Evolutionary conservation across 1,140 invertebrate species (phyloP).

Genomic region (Drosophila hydei): DNA sequence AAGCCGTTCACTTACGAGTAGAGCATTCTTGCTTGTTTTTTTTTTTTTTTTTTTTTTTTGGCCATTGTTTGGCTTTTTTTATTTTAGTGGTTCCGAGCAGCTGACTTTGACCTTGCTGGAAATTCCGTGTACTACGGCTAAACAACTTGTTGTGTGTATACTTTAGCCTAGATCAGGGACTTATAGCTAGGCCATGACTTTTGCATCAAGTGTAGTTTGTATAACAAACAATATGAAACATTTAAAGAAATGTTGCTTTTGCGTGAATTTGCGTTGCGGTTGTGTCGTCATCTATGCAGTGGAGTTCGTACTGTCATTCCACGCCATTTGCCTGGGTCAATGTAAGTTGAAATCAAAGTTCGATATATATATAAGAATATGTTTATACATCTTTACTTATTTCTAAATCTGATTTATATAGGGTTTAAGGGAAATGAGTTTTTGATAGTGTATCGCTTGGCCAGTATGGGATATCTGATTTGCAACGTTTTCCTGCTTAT

Average conservation of each 20-base stretch:
- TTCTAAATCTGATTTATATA: background rate
- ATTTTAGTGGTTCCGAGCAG: slow-evolving; percentile 53
- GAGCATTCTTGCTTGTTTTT: slow-evolving; percentile 6
- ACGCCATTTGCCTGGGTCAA: slow-evolving; percentile 42
- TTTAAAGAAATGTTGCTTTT: slow-evolving; percentile 21
- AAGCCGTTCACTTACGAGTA: too few relatives aligned
- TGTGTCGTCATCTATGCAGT: slow-evolving; percentile 12
- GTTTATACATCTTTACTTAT: too few relatives aligned
- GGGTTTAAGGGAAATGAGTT: background rate
- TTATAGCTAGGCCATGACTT: slow-evolving; percentile 42
- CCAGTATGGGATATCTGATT: slow-evolving; percentile 40
- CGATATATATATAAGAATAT: background rate
- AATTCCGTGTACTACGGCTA: slow-evolving; percentile 16
- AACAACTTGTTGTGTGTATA: slow-evolving; percentile 26
- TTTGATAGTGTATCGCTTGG: slow-evolving; percentile 14
- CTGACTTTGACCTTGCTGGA: slow-evolving; percentile 63
- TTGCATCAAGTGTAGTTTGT: background rate
- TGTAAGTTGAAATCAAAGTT: slow-evolving; percentile 32
- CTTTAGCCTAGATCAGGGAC: slow-evolving; percentile 18
- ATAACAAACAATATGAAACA: background rate
- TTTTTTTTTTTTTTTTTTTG: slow-evolving; percentile 25
- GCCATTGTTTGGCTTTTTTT: slow-evolving; percentile 45
- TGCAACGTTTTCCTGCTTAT: slow-evolving; percentile 40
- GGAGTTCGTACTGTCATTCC: slow-evolving; percentile 21
- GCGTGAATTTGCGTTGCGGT: slow-evolving; percentile 25